These are phyloP conservation scores for Pempheris klunzingeri DNA, from an alignment of 2,797 vertebrate species.

Conservation along the genomic window DNA sequence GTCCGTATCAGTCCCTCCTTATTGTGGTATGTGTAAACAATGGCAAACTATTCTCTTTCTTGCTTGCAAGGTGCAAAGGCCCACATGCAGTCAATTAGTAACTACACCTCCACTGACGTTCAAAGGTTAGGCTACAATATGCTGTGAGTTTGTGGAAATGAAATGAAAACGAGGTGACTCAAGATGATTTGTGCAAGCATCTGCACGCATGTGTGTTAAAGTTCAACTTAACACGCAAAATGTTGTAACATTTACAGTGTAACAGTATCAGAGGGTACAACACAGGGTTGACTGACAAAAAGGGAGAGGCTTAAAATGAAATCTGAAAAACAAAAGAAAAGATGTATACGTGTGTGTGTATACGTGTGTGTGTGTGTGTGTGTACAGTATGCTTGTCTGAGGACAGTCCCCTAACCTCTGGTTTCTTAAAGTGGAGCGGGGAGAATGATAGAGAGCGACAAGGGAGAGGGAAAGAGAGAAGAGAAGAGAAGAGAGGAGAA, in stretches of 20 bases:
- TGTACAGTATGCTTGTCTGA: neutral
- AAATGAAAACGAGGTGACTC: constrained; percentile 7
- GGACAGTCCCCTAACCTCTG: constrained; percentile 2
- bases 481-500: constrained; percentile 9
- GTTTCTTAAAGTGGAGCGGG: constrained; percentile 10
- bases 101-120: constrained; percentile 52
- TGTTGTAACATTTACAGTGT: neutral
- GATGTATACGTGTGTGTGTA: neutral
- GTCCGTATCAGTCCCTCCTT: neutral
- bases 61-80: constrained; percentile 59
- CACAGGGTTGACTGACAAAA: neutral
- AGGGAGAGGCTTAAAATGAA: neutral
- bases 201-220: neutral
- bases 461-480: constrained; percentile 1
- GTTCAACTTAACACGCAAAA: neutral
- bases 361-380: neutral
- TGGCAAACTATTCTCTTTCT: constrained; percentile 5
- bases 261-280: neutral
- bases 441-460: constrained; percentile 4
- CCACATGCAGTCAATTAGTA: constrained; percentile 74
- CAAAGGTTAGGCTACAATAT: constrained; percentile 67
- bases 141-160: constrained; percentile 15
- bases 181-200: neutral
- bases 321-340: neutral
- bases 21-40: neutral